Conservation (phyloP, 1,140 invertebrate species). For the Dinothrombium tinctorium region DNA sequence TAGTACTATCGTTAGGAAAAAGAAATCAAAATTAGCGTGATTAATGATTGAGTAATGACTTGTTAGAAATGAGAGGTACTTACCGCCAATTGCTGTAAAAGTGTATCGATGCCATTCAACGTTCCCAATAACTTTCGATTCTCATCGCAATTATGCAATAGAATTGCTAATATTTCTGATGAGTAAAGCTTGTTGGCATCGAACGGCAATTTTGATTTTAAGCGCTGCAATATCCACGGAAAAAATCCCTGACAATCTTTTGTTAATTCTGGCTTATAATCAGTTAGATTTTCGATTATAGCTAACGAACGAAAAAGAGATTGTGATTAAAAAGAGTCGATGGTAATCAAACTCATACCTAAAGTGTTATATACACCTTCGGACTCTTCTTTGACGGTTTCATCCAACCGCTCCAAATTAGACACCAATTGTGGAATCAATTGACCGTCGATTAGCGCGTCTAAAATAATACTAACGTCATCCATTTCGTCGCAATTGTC, state of each 20-base stretch:
- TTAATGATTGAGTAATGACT: not conserved
- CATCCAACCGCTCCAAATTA: conserved; percentile 79
- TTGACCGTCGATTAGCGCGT: conserved; percentile 59
- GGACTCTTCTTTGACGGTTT: conserved; percentile 73
- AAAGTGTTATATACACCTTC: conserved; percentile 91
- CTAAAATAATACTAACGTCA: conserved; percentile 22
- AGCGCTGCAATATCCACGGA: conserved; percentile 69
- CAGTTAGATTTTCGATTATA: conserved; percentile 31
- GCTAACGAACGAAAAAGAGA: conserved; percentile 15
- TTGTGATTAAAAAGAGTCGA: conserved; percentile 12
- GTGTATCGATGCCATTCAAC: conserved; percentile 81
- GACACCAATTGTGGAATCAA: conserved; percentile 72
- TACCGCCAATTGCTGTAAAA: conserved; percentile 81
- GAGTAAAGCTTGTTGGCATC: conserved; percentile 88
- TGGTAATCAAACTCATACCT: conserved; percentile 25
- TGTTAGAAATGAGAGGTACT: conserved; percentile 20
- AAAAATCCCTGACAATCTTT: conserved; percentile 58
- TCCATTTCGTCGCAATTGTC: conserved; percentile 27
- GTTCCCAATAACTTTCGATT: conserved; percentile 54
- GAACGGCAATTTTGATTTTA: conserved; percentile 52
- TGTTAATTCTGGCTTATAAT: conserved; percentile 61
- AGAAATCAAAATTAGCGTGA: conserved; percentile 9
- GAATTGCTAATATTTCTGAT: conserved; percentile 83
- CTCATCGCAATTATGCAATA: conserved; percentile 60
- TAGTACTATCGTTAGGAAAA: conserved; percentile 36